A percentile compares a stretch with the other conserved stretches of the same genome.
Conservation (phyloP, 2,113 vertebrate genomes). For the Ameiurus melas region DNA sequence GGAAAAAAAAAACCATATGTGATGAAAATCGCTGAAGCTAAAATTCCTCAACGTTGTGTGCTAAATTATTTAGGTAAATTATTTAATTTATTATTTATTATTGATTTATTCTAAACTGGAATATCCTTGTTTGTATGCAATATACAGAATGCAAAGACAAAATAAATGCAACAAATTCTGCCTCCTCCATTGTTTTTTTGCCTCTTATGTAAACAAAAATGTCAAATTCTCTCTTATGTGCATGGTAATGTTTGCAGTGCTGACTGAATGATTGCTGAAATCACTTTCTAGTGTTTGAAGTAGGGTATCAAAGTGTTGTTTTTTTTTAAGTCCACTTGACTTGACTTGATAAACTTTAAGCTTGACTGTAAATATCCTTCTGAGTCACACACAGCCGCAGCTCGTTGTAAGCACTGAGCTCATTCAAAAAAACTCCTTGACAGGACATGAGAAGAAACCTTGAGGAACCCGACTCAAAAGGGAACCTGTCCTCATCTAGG, state of each 20-base stretch:
- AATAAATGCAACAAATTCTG: background rate
- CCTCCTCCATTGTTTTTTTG: too few relatives aligned
- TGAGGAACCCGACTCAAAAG: too few relatives aligned
- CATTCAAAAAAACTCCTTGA: background rate
- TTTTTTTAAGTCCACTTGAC: background rate
- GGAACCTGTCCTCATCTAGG: too few relatives aligned
- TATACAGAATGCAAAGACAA: background rate
- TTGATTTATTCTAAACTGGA: background rate
- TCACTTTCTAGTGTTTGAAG: background rate
- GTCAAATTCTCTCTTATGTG: background rate
- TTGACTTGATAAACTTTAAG: background rate
- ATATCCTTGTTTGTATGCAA: background rate
- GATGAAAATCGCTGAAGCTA: background rate
- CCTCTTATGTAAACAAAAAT: background rate
- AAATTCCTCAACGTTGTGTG: background rate
- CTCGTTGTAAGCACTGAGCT: background rate
- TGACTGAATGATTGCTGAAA: background rate
- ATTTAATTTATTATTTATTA: background rate
- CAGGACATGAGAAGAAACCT: too few relatives aligned
- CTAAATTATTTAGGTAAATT: background rate
- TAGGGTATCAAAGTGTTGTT: background rate
- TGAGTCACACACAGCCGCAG: background rate
- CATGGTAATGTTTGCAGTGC: background rate
- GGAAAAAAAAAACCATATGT: background rate
- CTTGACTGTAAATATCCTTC: background rate